phyloP scores from a whole-genome alignment of 1,140 invertebrate genomes.

The Bombus huntii region DNA sequence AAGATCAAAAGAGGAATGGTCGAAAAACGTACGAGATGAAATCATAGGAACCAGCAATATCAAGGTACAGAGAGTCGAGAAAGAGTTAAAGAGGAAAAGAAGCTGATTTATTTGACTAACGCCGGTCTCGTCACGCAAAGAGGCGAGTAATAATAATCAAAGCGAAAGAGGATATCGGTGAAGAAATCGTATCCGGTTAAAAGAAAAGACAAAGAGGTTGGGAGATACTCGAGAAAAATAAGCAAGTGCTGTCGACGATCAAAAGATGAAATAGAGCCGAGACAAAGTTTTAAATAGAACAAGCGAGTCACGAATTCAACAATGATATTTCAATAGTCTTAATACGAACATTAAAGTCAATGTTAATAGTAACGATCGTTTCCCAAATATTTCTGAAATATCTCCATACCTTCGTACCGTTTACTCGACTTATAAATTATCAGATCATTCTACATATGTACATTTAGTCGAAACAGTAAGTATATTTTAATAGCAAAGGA shows the following conservation, averaged over 20 bases:
- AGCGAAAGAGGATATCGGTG: not conserved
- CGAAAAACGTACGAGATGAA: not conserved
- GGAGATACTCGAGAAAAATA: conserved; percentile 11
- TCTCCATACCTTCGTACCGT: not conserved
- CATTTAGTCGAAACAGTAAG: not conserved
- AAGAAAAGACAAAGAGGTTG: not conserved
- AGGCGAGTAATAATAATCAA: conserved; percentile 36
- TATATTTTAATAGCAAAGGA: not conserved
- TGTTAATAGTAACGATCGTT: not conserved
- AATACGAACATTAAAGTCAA: not conserved
- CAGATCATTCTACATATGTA: not conserved
- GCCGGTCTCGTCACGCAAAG: not conserved
- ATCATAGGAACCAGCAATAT: not conserved
- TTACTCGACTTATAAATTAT: not conserved
- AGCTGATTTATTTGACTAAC: conserved; percentile 18
- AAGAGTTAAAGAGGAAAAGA: not conserved
- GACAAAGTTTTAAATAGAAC: not conserved
- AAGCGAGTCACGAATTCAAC: not conserved
- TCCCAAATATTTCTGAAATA: not conserved
- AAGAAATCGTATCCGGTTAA: too few relatives aligned
- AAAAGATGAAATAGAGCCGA: not conserved
- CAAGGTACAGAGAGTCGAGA: not conserved
- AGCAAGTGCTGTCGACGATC: not conserved
- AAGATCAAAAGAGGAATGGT: not conserved
- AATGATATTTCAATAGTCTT: too few relatives aligned